phyloP scores from a whole-genome alignment of 2,888 invertebrate species.

The Aphodius sticticus region DNA sequence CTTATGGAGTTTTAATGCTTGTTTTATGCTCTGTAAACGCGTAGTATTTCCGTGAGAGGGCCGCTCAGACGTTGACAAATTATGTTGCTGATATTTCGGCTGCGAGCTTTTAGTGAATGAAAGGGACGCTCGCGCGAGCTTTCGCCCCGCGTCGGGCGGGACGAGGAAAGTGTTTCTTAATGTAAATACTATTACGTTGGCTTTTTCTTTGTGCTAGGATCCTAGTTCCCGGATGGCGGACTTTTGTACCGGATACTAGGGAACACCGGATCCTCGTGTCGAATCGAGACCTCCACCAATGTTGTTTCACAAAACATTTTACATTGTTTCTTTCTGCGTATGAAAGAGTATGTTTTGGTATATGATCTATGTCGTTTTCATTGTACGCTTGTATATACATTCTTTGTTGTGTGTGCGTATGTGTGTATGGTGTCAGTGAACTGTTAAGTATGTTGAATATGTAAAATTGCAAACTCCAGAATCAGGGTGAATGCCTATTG shows the following conservation, averaged over 20 bases:
- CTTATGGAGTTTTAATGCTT: slow-evolving; percentile 31
- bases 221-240: background rate
- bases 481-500: too few species aligned
- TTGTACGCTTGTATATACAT: too few species aligned
- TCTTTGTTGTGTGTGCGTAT: too few species aligned
- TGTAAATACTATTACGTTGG: slow-evolving; percentile 24
- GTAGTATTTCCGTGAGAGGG: slow-evolving; percentile 27
- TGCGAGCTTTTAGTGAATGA: slow-evolving; percentile 25
- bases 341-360: too few species aligned
- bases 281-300: background rate
- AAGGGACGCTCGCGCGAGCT: background rate
- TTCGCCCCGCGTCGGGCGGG: background rate
- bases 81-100: slow-evolving; percentile 25
- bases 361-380: too few species aligned
- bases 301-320: background rate
- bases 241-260: background rate
- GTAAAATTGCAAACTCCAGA: too few species aligned
- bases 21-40: slow-evolving; percentile 32
- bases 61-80: slow-evolving; percentile 34
- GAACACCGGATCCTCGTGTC: background rate
- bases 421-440: too few species aligned
- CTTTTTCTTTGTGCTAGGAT: slow-evolving; percentile 13
- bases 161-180: slow-evolving; percentile 24
- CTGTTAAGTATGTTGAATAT: too few species aligned
- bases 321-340: background rate